A percentile compares a stretch with the other conserved stretches of the same genome.
These are phyloP conservation scores for Sterrhoptilus dennistouni DNA, from an alignment of 2,113 vertebrate species.

Conservation along the genomic window DNA sequence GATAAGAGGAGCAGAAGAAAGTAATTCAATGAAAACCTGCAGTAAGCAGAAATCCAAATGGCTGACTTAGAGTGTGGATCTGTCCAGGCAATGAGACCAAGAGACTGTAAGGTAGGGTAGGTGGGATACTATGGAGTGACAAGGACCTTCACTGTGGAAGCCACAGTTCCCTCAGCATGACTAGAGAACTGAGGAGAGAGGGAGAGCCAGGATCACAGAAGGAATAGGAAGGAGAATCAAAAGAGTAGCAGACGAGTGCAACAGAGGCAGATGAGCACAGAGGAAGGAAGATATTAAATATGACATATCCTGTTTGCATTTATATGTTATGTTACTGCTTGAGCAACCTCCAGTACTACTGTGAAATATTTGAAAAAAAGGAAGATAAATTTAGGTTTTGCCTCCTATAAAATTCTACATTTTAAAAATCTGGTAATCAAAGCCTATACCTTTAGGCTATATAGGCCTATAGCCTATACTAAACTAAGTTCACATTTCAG, in stretches of 20 bases:
- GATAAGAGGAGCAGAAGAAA: neutral
- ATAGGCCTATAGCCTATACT: too few relatives aligned
- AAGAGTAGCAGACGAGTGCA: neutral
- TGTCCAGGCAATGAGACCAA: neutral
- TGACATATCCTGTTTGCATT: neutral
- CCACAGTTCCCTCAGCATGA: neutral
- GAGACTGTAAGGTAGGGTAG: neutral
- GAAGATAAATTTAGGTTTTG: neutral
- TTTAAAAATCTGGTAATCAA: neutral
- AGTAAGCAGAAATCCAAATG: neutral
- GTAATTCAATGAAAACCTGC: neutral
- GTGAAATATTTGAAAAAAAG: neutral
- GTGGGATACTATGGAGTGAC: neutral
- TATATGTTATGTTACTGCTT: neutral
- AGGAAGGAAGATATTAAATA: neutral
- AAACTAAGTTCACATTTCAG: conserved; percentile 5
- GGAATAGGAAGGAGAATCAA: neutral
- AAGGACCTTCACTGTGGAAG: neutral
- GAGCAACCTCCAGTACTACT: neutral
- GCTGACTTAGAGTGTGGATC: neutral
- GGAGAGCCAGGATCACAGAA: neutral
- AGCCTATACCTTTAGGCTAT: neutral
- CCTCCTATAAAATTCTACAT: neutral
- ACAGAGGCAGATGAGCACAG: neutral
- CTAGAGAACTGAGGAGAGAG: neutral